Evolutionary conservation across 1,140 invertebrate genomes (phyloP).

Genomic region (Copidosoma floridanum): DNA sequence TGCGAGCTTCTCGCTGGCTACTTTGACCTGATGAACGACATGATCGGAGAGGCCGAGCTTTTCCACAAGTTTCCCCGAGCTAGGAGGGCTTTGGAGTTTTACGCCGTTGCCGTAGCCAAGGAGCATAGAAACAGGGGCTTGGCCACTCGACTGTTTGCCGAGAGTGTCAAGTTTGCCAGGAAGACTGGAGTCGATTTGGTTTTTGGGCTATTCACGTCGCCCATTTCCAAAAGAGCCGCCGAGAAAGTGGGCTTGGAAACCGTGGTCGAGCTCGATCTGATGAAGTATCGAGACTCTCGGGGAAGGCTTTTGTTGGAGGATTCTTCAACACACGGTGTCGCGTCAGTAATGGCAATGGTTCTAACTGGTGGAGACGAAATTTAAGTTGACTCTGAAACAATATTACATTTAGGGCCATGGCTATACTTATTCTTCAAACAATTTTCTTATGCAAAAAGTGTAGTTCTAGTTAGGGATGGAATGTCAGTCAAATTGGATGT

Average conservation of each 20-base stretch:
- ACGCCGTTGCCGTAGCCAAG: conserved; percentile 29
- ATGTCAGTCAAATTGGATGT: no score
- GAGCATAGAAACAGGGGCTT: conserved; percentile 29
- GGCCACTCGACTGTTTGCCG: conserved; percentile 10
- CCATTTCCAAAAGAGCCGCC: conserved; percentile 29
- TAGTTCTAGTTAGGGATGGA: no score
- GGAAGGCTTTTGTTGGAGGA: conserved; percentile 22
- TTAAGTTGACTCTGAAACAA: no score
- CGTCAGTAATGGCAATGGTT: conserved; percentile 28
- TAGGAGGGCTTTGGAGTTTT: conserved; percentile 31
- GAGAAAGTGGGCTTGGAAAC: conserved; percentile 25
- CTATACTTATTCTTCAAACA: no score
- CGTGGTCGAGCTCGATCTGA: conserved; percentile 29
- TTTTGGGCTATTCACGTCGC: conserved; percentile 35
- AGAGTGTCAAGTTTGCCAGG: conserved; percentile 18
- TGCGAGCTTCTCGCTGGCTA: conserved; percentile 16
- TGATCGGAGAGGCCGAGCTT: conserved; percentile 18
- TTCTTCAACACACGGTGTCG: conserved; percentile 23
- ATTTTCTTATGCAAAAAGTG: no score
- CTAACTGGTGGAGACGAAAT: no score
- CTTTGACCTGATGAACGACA: conserved; percentile 24
- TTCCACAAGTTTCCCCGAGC: conserved; percentile 16
- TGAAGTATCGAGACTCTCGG: conserved; percentile 14
- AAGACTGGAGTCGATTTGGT: conserved; percentile 22
- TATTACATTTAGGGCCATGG: no score